Evolutionary conservation across 2,888 invertebrate species (phyloP), one percentile per base, ranked within the genome.

Genomic region (Nomada fabriciana): DNA sequence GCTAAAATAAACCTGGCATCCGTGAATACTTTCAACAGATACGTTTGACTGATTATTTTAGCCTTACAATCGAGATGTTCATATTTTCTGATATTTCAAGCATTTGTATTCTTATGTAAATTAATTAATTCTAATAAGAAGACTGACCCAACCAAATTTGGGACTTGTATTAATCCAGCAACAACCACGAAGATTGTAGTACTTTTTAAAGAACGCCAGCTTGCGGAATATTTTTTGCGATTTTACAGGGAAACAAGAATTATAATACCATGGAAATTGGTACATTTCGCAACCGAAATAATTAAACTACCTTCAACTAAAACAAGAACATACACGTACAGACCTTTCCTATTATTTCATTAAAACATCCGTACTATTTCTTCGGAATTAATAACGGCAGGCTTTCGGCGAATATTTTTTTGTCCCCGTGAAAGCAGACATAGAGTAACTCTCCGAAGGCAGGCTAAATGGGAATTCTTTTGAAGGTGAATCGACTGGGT

Each of bases 1-100:
- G 67, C 11, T 29, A 36, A 52, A 68, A 79, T 68, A 73, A 18
- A 42, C 29, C 18, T 15, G 67, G 23, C 80, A 43, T n/a, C 29
- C 60, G 18, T 36, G 53, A 55, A 47, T n/a, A 47, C 2, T 43
- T 64, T 57, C 15, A 15, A n/a, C 23, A 4, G 20, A 42, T 13
- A 50, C 20, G 25, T 1, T 61, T 53, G n/a, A 7, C 25, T 18
- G 36, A 59, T 50, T 63, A 11, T 47, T 11, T 20, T 13, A 13
- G 15, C 50, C 42, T 29, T 29, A 18, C 5, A 11, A 5, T 13
- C 13, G 10, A n/a, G 5, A 13, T 15, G 20, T 23, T 23, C 50
- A 5, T 53, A 23, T 11, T 59, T 61, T 25, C 3, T 4, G 25
- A 4, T 25, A 3, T 18, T 18, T 18, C 11, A 3, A 10, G 13